Evolutionary conservation across 2,888 invertebrate species (phyloP).

Genomic region (Heterodera filipjevi): DNA sequence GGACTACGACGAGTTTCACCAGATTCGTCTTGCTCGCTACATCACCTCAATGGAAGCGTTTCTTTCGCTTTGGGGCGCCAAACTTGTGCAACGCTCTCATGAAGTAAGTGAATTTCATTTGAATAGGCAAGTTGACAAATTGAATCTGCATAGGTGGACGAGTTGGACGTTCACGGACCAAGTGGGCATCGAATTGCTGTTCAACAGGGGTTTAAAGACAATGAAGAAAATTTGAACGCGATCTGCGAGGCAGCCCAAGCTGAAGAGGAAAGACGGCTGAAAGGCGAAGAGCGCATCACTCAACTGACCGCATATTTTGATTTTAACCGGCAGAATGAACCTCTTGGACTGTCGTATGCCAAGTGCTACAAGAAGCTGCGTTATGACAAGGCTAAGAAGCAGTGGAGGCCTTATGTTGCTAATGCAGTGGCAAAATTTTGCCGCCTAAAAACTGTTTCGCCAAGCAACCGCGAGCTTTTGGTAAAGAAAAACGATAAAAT

Average conservation of each 20-base stretch:
- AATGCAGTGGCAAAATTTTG: background rate
- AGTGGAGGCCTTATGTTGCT: background rate
- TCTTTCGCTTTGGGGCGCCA: background rate
- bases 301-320: background rate
- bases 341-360: background rate
- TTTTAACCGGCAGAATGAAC: background rate
- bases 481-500: background rate
- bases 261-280: background rate
- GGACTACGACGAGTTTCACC: slow-evolving; percentile 15
- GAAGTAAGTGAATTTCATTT: background rate
- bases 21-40: slow-evolving; percentile 12
- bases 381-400: background rate
- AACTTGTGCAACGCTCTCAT: background rate
- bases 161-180: slow-evolving; percentile 13
- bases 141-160: background rate
- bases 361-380: background rate
- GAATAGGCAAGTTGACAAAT: background rate
- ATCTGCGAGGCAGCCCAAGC: background rate
- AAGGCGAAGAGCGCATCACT: slow-evolving; percentile 4
- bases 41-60: slow-evolving; percentile 13
- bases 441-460: background rate
- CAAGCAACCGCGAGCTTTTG: background rate
- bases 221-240: background rate
- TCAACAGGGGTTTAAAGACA: background rate
- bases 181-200: slow-evolving; percentile 12